These are phyloP conservation scores for Nesoenas mayeri DNA, from an alignment of 2,113 vertebrate genomes.

Conservation along the genomic window DNA sequence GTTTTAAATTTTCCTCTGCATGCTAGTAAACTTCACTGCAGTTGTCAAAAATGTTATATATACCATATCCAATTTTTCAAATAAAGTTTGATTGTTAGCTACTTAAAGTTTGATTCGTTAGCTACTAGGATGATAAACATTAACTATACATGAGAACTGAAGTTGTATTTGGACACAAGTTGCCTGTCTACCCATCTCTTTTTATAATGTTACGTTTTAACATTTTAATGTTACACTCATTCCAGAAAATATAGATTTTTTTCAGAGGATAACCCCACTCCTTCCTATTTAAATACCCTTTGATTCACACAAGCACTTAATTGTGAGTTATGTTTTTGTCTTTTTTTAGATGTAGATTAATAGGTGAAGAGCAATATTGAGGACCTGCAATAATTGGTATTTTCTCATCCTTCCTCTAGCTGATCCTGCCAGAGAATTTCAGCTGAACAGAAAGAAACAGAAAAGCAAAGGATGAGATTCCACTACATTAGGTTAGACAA, in stretches of 20 bases:
- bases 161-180: neutral
- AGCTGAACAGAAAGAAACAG: neutral
- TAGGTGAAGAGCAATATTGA: neutral
- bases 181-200: neutral
- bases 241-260: neutral
- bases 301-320: neutral
- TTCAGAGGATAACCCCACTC: neutral
- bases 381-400: neutral
- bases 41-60: neutral
- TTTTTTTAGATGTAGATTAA: neutral
- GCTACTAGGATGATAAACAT: neutral
- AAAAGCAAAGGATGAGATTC: neutral
- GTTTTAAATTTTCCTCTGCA: neutral
- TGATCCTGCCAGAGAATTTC: neutral
- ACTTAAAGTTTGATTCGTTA: neutral
- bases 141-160: neutral
- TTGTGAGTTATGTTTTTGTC: neutral
- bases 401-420: neutral
- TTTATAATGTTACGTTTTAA: neutral
- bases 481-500: neutral
- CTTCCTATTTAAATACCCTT: neutral
- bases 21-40: neutral
- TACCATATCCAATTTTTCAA: neutral
- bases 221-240: neutral
- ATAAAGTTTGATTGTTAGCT: neutral